Conservation (phyloP, 1,140 invertebrate genomes). For the Bombus impatiens region DNA sequence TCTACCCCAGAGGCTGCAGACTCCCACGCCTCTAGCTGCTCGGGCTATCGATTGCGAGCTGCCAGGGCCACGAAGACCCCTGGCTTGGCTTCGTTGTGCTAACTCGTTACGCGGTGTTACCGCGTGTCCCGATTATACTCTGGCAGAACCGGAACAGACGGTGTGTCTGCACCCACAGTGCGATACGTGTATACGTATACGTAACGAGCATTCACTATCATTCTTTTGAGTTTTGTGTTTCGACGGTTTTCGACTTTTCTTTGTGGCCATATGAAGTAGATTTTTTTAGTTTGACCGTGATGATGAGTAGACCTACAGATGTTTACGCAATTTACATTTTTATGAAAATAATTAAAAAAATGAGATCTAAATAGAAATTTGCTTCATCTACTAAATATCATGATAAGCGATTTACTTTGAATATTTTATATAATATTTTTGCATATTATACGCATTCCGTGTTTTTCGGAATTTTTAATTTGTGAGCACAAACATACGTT, state of each 20-base stretch:
- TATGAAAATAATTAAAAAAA: too few species aligned
- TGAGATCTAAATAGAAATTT: too few species aligned
- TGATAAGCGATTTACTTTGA: too few species aligned
- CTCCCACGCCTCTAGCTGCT: slow-evolving; percentile 66
- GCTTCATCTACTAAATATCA: too few species aligned
- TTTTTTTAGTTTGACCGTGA: too few species aligned
- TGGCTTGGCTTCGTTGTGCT: slow-evolving; percentile 66
- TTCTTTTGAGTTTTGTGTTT: background rate
- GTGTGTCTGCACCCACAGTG: background rate
- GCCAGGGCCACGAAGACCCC: slow-evolving; percentile 65
- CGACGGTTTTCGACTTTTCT: background rate
- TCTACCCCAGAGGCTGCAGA: slow-evolving; percentile 55
- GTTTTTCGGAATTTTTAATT: too few species aligned
- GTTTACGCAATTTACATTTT: too few species aligned
- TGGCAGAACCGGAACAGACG: slow-evolving; percentile 12
- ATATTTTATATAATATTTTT: too few species aligned
- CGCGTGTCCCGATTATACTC: slow-evolving; percentile 57
- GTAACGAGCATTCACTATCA: background rate
- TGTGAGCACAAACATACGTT: too few species aligned
- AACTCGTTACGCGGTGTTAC: slow-evolving; percentile 71
- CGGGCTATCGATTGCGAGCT: slow-evolving; percentile 74
- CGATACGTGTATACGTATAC: background rate
- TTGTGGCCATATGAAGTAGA: too few species aligned
- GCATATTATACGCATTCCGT: too few species aligned
- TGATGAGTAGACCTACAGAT: too few species aligned